phyloP scores from a whole-genome alignment of 1,140 invertebrate species.

The Brachionus asplanchnoidis region DNA sequence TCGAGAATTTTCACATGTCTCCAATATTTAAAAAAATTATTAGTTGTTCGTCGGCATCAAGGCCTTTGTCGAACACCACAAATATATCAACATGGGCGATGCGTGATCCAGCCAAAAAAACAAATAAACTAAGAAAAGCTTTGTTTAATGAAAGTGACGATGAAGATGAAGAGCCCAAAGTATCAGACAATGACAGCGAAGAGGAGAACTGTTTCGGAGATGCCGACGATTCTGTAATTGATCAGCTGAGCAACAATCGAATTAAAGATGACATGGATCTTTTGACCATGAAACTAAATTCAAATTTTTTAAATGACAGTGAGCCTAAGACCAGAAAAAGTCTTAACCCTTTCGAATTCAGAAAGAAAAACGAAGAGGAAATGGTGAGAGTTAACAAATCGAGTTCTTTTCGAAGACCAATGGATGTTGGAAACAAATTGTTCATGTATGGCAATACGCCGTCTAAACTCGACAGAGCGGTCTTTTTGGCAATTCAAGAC shows the following conservation, averaged over 20 bases:
- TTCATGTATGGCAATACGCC: constrained; percentile 19
- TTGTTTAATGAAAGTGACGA: constrained; percentile 37
- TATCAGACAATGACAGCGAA: background rate
- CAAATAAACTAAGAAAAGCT: background rate
- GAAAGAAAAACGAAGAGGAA: background rate
- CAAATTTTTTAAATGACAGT: background rate
- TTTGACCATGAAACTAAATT: background rate
- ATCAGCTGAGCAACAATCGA: background rate
- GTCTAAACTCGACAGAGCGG: constrained; percentile 22
- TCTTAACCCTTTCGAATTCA: background rate
- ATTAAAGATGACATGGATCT: background rate
- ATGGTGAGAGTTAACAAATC: background rate
- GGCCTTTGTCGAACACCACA: background rate
- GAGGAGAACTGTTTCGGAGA: background rate
- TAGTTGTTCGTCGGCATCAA: background rate
- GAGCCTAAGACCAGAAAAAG: background rate
- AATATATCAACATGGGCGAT: background rate
- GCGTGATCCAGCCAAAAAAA: background rate
- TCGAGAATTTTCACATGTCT: constrained; percentile 37
- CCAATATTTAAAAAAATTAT: background rate
- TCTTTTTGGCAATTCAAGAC: constrained; percentile 29
- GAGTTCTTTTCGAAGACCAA: background rate
- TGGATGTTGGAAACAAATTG: background rate
- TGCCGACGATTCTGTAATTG: constrained; percentile 12
- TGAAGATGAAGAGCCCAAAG: background rate